These are phyloP conservation scores for Cladopsammia gracilis DNA, from an alignment of 64 coral and sea anemone species.

Conservation along the genomic window DNA sequence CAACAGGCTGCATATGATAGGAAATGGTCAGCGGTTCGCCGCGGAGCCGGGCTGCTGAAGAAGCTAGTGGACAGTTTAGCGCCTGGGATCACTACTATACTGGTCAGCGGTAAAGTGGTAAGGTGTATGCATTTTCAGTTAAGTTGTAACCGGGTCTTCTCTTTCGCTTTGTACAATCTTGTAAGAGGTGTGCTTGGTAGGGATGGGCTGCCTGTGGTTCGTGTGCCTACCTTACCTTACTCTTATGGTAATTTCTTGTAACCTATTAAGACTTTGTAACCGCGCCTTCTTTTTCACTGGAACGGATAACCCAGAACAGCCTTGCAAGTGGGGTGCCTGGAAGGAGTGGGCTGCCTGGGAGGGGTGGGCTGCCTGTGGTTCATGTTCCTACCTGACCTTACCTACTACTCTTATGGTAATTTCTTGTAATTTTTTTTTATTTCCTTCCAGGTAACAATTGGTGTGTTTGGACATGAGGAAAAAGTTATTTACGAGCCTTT, in stretches of 20 bases:
- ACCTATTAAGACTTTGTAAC: too few relatives aligned
- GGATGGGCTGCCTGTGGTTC: too few relatives aligned
- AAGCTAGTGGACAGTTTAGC: constrained; percentile 94
- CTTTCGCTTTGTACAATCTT: background rate
- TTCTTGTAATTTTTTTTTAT: background rate
- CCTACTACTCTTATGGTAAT: background rate
- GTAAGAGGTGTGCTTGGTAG: too few relatives aligned
- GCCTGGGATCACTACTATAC: constrained; percentile 93
- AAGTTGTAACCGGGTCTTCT: background rate
- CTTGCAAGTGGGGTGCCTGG: too few relatives aligned
- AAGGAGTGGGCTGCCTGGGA: too few relatives aligned
- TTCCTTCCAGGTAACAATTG: constrained; percentile 84
- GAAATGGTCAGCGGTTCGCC: constrained; percentile 95
- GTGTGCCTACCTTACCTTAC: background rate
- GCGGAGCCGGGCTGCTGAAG: constrained; percentile 85
- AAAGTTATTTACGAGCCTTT: constrained; percentile 93
- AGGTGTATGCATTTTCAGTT: background rate
- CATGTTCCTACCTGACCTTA: too few relatives aligned
- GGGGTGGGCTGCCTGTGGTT: too few relatives aligned
- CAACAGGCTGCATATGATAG: constrained; percentile 86
- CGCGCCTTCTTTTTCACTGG: too few relatives aligned
- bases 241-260: background rate
- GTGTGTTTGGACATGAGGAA: constrained; percentile 93
- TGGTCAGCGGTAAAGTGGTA: constrained; percentile 98
- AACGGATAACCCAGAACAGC: too few relatives aligned